phyloP scores from a whole-genome alignment of 1,140 invertebrate genomes.

The Babylonia areolata region DNA sequence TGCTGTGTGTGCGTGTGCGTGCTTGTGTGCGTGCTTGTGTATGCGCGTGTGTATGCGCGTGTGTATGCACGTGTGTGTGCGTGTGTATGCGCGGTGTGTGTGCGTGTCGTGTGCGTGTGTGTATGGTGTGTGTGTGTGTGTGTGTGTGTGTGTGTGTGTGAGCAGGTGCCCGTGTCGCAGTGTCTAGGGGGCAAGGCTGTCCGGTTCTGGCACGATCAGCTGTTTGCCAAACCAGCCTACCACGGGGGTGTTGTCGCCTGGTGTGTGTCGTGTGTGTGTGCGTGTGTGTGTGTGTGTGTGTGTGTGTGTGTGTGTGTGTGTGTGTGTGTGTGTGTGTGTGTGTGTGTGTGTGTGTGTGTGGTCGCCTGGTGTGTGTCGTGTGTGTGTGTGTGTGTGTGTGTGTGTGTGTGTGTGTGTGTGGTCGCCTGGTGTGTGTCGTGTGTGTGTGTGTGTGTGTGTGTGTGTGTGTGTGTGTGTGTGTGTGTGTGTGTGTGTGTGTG shows the following conservation, averaged over 20 bases:
- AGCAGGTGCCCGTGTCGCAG: constrained; percentile 67
- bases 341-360: neutral
- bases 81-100: too few species aligned
- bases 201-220: constrained; percentile 73
- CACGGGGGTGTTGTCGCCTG: constrained; percentile 71
- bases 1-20: constrained; percentile 60
- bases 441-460: too few species aligned
- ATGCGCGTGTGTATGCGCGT: too few species aligned
- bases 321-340: neutral
- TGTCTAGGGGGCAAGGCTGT: constrained; percentile 56
- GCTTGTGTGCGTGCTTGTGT: too few species aligned
- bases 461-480: too few species aligned
- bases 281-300: constrained; percentile 1
- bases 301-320: neutral
- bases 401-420: too few species aligned
- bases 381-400: too few species aligned
- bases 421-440: too few species aligned
- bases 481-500: too few species aligned
- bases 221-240: constrained; percentile 71
- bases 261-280: constrained; percentile 30
- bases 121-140: neutral
- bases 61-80: too few species aligned
- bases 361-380: too few species aligned
- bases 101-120: too few species aligned
- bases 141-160: constrained; percentile 14